Evolutionary conservation across 2,797 vertebrate species (phyloP).

Genomic region (Leuciscus waleckii): DNA sequence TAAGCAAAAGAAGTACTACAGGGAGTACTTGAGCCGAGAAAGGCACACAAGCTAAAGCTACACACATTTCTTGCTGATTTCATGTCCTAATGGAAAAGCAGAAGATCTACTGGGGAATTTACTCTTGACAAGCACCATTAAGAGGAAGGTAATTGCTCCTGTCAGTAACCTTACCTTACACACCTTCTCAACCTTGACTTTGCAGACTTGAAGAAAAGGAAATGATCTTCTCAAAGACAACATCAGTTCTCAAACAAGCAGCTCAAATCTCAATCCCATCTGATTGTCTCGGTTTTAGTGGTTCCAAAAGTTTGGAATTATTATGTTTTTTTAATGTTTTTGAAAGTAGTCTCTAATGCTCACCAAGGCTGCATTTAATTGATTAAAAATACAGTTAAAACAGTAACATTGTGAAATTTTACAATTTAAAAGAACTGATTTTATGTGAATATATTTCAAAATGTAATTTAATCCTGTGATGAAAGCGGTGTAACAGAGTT

Average conservation of each 20-base stretch:
- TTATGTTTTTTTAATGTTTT: neutral
- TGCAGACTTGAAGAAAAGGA: slow-evolving; percentile 47
- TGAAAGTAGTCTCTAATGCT: neutral
- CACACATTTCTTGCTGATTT: slow-evolving; percentile 15
- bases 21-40: neutral
- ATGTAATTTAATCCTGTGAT: neutral
- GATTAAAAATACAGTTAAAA: neutral
- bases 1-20: neutral
- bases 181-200: slow-evolving; percentile 34
- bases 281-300: neutral
- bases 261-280: slow-evolving; percentile 19
- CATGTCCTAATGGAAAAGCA: slow-evolving; percentile 10
- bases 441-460: neutral
- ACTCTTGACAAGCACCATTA: slow-evolving; percentile 32
- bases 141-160: slow-evolving; percentile 17
- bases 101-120: slow-evolving; percentile 27
- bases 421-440: neutral
- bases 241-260: slow-evolving; percentile 23
- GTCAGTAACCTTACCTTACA: slow-evolving; percentile 44
- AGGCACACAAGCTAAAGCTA: slow-evolving; percentile 13
- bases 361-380: neutral
- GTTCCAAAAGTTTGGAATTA: neutral
- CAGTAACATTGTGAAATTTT: neutral
- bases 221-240: slow-evolving; percentile 38
- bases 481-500: neutral